Evolutionary conservation across 2,888 invertebrate species (phyloP), one percentile per base, ranked within the genome.

Genomic region (Volucella inanis): DNA sequence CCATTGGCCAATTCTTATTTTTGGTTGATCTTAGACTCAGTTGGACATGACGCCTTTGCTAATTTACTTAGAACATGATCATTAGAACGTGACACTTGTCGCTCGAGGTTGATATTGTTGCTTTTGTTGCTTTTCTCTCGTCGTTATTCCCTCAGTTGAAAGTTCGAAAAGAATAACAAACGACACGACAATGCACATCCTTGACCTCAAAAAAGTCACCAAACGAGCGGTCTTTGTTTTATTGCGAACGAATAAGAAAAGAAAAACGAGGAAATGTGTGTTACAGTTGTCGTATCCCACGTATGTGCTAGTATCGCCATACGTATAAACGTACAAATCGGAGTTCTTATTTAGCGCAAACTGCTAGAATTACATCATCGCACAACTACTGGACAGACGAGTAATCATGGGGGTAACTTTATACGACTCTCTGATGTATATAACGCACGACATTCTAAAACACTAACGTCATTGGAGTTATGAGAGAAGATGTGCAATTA

Each of bases 1-100:
- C 64, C 70, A 76, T 71, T 80, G 76, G 75, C 84, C 80, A 85
- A 76, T 67, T 85, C 50, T 65, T 80, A 59, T 80, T 71, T 84
- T 65, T 57, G 71, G 64, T 49, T 43, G 54, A 61, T 31, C 55
- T 68, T 70, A 15, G 50, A 65, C 75, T 79, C 49, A 76, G 57
- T 43, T 71, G 31, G 31, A 31, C 31, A 31, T 31, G 6, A 75
- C 70, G 84, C 78, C 82, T 72, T 67, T 78, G 59, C 70, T 75
- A 79, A 80, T 84, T 80, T 68, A 71, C 43, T 71, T 54, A 57
- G 65, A 76, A 55, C 52, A 71, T 43, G 71, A 85, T 80, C 70
- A 70, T 14, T 67, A 57, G 65, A 80, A 75, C 80, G 79, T 84
- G 75, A 49, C 72, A 77, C 54, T 77, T 55, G 43, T 43, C 54